Evolutionary conservation across 2,888 invertebrate species (phyloP), one percentile per base, ranked within the genome.

Genomic region (Cyrtodaria siliqua): DNA sequence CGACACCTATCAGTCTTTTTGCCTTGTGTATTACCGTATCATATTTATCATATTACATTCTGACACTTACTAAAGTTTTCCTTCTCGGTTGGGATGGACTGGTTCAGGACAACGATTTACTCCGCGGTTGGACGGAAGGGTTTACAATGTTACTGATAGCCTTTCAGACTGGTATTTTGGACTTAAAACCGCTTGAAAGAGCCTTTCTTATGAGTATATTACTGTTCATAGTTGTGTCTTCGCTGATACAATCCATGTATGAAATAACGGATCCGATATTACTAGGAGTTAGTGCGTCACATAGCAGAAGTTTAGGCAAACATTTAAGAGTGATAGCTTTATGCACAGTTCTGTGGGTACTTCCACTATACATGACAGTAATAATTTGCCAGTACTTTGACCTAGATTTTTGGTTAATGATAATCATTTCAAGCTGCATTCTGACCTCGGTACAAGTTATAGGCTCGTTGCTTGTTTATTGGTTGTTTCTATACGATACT

Each of bases 181-280:
- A 94, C 59, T 91, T 94, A 82, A 91, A 92, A 68, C 93, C 93
- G 68, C 91, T 94, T 14, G 93, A 94, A 66, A 91, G 94, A 64
- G 93, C 93, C 53, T 93, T 94, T 63, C 91, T 94, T 14, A 93
- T 95, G 89, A 93, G 93, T 42, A 92, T 94, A 27, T 93, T 94
- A 1, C 87, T 94, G 16, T 94, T 94, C 79, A 94, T 94, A 47
- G 94, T 94, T 4, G 86, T 93, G n/a, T 94, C 94, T 0, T 94
- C 94, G 1, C 90, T 94, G n/a, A 92, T 94, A 12, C 94, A 95
- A 84, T 94, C 94, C 12, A 93, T 94, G 89, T 94, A 93, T 80
- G 94, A 94, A 85, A 92, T 94, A 26, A 91, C 94, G 2, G 94
- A 94, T 79, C 94, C 94, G 1, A 92, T 94, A 24, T 89, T 94